Base-by-base conservation (phyloP, 1,140 invertebrate species). In the Drosophila fuyamai region DNA sequence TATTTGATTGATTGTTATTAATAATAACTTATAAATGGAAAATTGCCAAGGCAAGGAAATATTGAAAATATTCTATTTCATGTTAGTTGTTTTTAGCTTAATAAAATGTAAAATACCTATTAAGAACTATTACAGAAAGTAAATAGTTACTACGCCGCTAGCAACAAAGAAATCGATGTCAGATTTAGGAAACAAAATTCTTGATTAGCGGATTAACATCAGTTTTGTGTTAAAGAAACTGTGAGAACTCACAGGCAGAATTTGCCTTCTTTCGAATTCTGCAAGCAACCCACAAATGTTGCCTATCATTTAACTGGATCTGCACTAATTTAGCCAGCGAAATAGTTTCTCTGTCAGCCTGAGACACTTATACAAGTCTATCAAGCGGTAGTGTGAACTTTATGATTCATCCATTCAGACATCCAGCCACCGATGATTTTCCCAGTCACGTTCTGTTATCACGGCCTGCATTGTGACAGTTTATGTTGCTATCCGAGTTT, bases 401-500 rank as follows among this genome's bases (percentile, higher is more conserved):
- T 56, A 43, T 75, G 51, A 50, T 57, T 65, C 72, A 76, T 54
- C 43, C 53, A 75, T 54, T 44, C 38, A 36, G 18, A 41, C 29
- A 65, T 50, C 60, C 50, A 67, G 13, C 46, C 46, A 61, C 43
- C 32, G 32, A 48, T 14, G 48, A 48, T 54, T 79, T 68, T 53
- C 63, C 57, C 56, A 48, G 70, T 86, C 81, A 85, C 83, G 79
- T 82, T 85, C 58, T 41, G 48, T 32, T 16, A 18, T 27, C 50
- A 48, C 44, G 44, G 53, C 41, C 44, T 57, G 75, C 70, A 79
- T 62, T 60, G 43, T 71, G 65, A 9, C 43, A 23, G 44, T 65
- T 76, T 60, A 56, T 47, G 81, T 73, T 76, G 53, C 29, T 36
- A 71, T 50, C 56, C 48, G 72, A 81, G 68, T 82, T 88, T 79